phyloP scores from a whole-genome alignment of 2,888 invertebrate genomes.

The Xiphydria camelus region DNA sequence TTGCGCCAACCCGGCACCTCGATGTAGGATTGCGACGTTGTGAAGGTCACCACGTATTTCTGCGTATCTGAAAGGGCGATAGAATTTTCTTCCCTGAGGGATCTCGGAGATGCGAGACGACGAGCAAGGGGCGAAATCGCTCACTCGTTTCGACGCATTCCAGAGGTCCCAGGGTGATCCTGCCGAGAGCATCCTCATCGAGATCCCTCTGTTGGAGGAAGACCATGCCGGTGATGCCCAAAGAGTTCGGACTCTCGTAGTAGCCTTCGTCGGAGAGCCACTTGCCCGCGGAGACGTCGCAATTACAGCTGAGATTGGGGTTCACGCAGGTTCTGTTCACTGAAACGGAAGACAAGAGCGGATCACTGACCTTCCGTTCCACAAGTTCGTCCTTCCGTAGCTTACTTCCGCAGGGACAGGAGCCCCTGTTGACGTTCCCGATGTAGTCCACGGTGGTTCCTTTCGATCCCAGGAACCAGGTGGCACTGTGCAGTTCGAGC shows the following conservation, averaged over 20 bases:
- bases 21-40: slow-evolving; percentile 88
- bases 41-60: slow-evolving; percentile 91
- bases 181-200: slow-evolving; percentile 80
- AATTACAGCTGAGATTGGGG: slow-evolving; percentile 84
- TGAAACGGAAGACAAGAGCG: slow-evolving; percentile 46
- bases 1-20: slow-evolving; percentile 93
- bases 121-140: slow-evolving; percentile 43
- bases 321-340: slow-evolving; percentile 82
- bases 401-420: slow-evolving; percentile 63
- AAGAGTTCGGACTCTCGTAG: slow-evolving; percentile 76
- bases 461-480: slow-evolving; percentile 84
- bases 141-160: slow-evolving; percentile 94
- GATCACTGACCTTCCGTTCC: not conserved
- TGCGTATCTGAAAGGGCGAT: slow-evolving; percentile 79
- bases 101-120: too few relatives aligned
- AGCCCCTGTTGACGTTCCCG: slow-evolving; percentile 72
- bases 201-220: slow-evolving; percentile 85
- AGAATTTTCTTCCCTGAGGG: too few relatives aligned
- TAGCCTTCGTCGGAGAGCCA: slow-evolving; percentile 90
- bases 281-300: slow-evolving; percentile 84
- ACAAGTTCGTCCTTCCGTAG: slow-evolving; percentile 11
- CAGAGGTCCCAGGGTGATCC: slow-evolving; percentile 87
- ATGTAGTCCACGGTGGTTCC: slow-evolving; percentile 81
- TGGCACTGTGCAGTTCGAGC: slow-evolving; percentile 81
- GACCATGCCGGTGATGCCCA: slow-evolving; percentile 89